phyloP scores from a whole-genome alignment of 2,797 vertebrate genomes.

The Champsocephalus esox region DNA sequence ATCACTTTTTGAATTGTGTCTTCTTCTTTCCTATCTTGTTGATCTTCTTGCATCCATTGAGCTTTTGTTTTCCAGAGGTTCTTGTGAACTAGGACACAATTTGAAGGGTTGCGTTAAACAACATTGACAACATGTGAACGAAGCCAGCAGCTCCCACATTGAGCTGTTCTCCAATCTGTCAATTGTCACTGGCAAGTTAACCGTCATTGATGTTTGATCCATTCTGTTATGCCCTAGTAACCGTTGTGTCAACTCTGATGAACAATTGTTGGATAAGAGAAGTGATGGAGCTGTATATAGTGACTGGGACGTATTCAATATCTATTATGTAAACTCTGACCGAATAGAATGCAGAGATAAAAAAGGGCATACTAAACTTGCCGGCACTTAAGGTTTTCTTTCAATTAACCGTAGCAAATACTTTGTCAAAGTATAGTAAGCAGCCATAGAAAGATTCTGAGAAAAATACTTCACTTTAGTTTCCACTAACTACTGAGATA shows the following conservation, averaged over 20 bases:
- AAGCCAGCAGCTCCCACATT: constrained; percentile 1
- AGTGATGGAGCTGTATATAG: constrained; percentile 3
- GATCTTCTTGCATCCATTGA: too few relatives aligned
- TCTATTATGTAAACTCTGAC: constrained; percentile 15
- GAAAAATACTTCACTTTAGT: constrained; percentile 2
- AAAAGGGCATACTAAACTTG: neutral
- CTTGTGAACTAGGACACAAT: neutral
- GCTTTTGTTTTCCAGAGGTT: too few relatives aligned
- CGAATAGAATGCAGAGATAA: constrained; percentile 1
- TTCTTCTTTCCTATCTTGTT: too few relatives aligned
- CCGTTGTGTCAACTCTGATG: constrained; percentile 39
- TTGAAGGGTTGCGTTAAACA: neutral
- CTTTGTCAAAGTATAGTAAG: constrained; percentile 2
- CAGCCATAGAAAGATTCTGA: neutral
- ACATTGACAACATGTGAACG: constrained; percentile 22
- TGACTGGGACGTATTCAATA: constrained; percentile 5
- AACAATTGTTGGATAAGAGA: constrained; percentile 11
- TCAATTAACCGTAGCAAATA: constrained; percentile 27
- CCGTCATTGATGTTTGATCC: constrained; percentile 25
- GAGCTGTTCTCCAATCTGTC: constrained; percentile 16
- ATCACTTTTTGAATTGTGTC: too few relatives aligned
- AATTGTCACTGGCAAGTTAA: constrained; percentile 45
- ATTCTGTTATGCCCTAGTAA: constrained; percentile 29
- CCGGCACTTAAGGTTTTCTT: constrained; percentile 5
- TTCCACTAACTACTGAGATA: neutral